Conservation (phyloP, 2,113 vertebrate species). For the Nymphicus hollandicus region DNA sequence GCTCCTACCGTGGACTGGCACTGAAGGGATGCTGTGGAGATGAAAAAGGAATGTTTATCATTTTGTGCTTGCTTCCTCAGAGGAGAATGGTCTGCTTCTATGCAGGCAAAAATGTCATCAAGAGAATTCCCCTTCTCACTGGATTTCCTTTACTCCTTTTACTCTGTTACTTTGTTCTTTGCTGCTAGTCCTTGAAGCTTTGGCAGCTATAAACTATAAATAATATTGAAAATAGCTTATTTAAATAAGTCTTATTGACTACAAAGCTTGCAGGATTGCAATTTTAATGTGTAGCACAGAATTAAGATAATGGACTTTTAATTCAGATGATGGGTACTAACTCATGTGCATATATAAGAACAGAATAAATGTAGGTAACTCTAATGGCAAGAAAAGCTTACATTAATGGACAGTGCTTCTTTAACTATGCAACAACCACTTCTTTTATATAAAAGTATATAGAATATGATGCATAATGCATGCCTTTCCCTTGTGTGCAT, state of each 20-base stretch:
- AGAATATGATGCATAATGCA: conserved; percentile 18
- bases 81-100: neutral
- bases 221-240: neutral
- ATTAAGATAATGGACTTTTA: conserved; percentile 18
- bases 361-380: neutral
- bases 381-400: neutral
- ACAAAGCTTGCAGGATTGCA: neutral
- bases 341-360: neutral
- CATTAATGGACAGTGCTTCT: neutral
- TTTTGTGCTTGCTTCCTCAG: neutral
- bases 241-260: neutral
- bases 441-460: neutral
- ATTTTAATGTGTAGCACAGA: neutral
- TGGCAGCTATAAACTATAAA: neutral
- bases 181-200: neutral
- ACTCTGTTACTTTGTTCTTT: neutral
- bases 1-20: neutral
- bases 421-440: neutral
- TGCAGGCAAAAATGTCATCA: neutral
- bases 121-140: neutral
- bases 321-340: conserved; percentile 8
- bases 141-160: neutral
- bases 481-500: neutral
- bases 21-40: neutral
- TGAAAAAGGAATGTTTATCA: neutral